Evolutionary conservation across 2,888 invertebrate genomes (phyloP).

Genomic region (Tenthredo livida): DNA sequence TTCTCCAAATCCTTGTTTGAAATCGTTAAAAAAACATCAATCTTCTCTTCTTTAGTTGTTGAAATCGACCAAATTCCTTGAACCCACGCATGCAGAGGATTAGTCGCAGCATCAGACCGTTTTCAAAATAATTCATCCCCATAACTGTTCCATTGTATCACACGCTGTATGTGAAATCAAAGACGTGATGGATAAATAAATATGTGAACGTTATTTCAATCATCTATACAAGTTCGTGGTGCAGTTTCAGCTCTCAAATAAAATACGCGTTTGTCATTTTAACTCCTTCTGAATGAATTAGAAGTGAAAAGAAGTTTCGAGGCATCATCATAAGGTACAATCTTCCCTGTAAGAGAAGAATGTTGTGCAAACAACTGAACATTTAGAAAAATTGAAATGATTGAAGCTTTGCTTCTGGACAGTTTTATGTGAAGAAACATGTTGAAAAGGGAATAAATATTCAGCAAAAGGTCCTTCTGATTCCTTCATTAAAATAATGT

Average conservation of each 20-base stretch:
- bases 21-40: slow-evolving; percentile 41
- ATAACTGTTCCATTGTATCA: background rate
- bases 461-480: background rate
- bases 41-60: background rate
- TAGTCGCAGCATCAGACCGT: background rate
- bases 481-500: background rate
- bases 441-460: background rate
- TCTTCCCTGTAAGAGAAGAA: background rate
- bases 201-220: background rate
- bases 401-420: too few species aligned
- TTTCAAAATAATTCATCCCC: background rate
- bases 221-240: too few species aligned
- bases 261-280: background rate
- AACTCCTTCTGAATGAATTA: background rate
- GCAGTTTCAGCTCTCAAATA: background rate
- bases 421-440: background rate
- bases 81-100: background rate
- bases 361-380: too few species aligned
- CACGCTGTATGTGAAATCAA: background rate
- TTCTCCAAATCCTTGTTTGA: slow-evolving; percentile 62
- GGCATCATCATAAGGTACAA: background rate
- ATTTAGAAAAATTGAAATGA: too few species aligned
- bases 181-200: background rate
- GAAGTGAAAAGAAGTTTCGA: background rate
- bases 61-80: background rate